Conservation (phyloP, 2,113 vertebrate genomes). For the Nyctibius bracteatus region DNA sequence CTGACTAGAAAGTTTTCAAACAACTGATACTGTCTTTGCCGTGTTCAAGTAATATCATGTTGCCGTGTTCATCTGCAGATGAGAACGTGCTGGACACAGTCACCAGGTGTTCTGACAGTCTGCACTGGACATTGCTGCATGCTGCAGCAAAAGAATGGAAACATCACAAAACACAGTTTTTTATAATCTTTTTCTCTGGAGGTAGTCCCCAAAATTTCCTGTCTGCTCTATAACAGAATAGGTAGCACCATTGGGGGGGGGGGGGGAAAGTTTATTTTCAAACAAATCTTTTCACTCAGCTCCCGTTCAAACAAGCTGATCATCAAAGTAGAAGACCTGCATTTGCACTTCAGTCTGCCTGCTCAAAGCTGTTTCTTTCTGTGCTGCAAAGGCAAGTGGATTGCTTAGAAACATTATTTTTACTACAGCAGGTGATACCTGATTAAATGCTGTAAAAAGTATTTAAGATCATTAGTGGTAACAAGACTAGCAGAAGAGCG, state of each 20-base stretch:
- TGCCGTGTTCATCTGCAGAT: neutral
- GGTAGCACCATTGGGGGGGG: too few species aligned
- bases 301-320: neutral
- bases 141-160: neutral
- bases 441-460: neutral
- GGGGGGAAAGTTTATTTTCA: neutral
- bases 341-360: neutral
- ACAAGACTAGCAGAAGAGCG: neutral
- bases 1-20: neutral
- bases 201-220: neutral
- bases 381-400: neutral
- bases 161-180: neutral
- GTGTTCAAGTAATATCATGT: neutral
- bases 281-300: neutral
- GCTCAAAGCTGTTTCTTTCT: neutral
- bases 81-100: neutral
- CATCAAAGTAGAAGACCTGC: neutral
- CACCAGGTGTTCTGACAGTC: neutral
- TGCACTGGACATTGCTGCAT: neutral
- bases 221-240: neutral
- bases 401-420: neutral
- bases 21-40: neutral
- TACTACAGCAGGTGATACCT: neutral
- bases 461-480: neutral
- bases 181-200: neutral